Evolutionary conservation across 1,140 invertebrate species (phyloP).

Genomic region (Druon quercuslanigerum): DNA sequence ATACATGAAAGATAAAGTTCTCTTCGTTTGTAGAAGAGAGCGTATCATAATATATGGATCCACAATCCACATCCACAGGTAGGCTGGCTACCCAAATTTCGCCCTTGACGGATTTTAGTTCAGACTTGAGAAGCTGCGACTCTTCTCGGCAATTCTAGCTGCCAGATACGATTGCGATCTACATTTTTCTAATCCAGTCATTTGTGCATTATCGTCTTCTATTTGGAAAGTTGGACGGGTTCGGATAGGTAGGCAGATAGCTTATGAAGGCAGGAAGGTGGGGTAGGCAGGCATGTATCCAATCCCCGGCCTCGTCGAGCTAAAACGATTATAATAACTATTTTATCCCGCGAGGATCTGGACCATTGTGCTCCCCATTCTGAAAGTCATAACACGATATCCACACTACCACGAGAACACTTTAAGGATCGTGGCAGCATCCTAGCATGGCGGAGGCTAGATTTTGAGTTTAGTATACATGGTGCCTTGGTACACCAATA

Average conservation of each 20-base stretch:
- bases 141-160: conserved; percentile 8
- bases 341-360: conserved; percentile 75
- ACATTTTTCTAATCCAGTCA: conserved; percentile 63
- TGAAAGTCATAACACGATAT: conserved; percentile 75
- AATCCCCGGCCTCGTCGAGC: conserved; percentile 52
- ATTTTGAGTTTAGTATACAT: conserved; percentile 61
- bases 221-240: conserved; percentile 51
- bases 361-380: conserved; percentile 75
- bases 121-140: background rate
- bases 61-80: background rate
- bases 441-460: conserved; percentile 57
- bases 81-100: conserved; percentile 3
- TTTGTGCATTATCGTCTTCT: conserved; percentile 58
- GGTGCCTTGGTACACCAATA: conserved; percentile 35
- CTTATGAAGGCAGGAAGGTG: conserved; percentile 37
- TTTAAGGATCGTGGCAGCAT: conserved; percentile 58
- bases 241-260: conserved; percentile 43
- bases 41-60: conserved; percentile 1
- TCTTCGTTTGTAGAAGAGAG: background rate
- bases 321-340: conserved; percentile 76
- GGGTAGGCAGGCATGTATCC: conserved; percentile 54
- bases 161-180: conserved; percentile 55
- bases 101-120: conserved; percentile 1
- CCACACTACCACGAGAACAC: conserved; percentile 65
- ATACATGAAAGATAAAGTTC: background rate